These are phyloP conservation scores for Hephaestus fuliginosus DNA, from an alignment of 2,797 vertebrate species.

Conservation along the genomic window DNA sequence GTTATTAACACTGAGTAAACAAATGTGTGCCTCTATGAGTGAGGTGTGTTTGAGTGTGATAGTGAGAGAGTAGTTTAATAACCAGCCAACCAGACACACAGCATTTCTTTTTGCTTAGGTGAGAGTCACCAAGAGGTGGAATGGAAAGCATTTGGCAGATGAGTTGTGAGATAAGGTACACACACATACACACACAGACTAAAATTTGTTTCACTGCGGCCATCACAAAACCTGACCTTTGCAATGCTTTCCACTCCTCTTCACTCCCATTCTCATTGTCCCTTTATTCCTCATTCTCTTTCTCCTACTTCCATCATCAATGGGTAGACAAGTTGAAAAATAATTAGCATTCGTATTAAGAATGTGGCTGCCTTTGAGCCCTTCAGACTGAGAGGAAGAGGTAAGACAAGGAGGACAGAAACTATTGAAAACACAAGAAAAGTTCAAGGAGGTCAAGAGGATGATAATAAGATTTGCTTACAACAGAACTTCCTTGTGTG, in stretches of 20 bases:
- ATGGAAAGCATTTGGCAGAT: constrained; percentile 75
- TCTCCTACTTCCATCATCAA: constrained; percentile 21
- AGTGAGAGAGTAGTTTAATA: constrained; percentile 13
- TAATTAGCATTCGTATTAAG: constrained; percentile 25
- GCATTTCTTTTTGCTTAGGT: constrained; percentile 71
- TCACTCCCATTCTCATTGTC: neutral
- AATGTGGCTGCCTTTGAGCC: constrained; percentile 21
- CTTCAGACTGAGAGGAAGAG: constrained; percentile 10
- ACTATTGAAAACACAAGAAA: constrained; percentile 3
- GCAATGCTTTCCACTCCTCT: constrained; percentile 17
- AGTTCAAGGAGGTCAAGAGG: constrained; percentile 31
- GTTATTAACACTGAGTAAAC: constrained; percentile 37
- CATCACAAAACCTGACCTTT: constrained; percentile 22
- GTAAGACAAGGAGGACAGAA: constrained; percentile 2
- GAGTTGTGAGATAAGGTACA: constrained; percentile 61
- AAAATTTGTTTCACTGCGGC: constrained; percentile 1
- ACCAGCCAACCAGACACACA: constrained; percentile 68
- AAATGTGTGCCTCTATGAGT: neutral
- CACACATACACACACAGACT: neutral
- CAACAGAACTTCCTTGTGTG: neutral
- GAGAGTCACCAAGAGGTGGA: constrained; percentile 54
- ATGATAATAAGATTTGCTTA: constrained; percentile 25
- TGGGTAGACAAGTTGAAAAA: neutral
- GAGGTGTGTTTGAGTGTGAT: constrained; percentile 10
- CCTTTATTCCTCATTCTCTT: neutral